Base-by-base conservation (phyloP, 2,113 vertebrate species). In the Lichenostomus cassidix region DNA sequence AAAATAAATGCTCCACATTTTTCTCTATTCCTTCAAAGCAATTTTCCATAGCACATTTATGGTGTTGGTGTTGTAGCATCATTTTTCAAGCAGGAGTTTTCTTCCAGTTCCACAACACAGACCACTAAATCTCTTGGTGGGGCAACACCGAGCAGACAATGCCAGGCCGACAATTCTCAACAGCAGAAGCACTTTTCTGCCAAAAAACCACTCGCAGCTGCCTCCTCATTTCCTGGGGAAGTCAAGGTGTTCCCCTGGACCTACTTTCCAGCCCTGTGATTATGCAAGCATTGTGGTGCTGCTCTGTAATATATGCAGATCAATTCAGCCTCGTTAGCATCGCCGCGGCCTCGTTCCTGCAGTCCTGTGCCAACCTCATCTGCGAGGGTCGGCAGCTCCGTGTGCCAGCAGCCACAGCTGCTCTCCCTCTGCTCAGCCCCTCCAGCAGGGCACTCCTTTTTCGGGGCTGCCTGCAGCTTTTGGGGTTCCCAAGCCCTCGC, bases 161-260 rank as follows among this genome's bases (percentile, higher is more conserved):
- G 3, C n/a, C 6, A 8, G 50, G 39, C 17, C 39, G 73, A 56
- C 49, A 33, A 68, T 20, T 39, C 83, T 23, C 68, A 7, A 41
- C 60, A 78, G 39, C 62, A 87, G 85, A 53, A 83, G 31, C 33
- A 1, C 17, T 49, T 59, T 7, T 20, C 91, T 95, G 88, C 96
- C 95, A 95, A 65, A 73, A 85, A 37, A 17, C 37, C 50, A 4
- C 60, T 65, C 31, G 6, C 95, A 95, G 90, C 94, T 96, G 93
- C 90, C 39, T 96, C 68, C 90, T 67, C 80, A 33, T 88, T 93
- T 77, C 92, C 96, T 75, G 82, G 80, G 91, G 47, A 93, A 94
- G 78, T 88, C 87, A 95, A 95, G 95, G 94, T 95, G 92, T 77
- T 96, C 92, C 93, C 94, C 88, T 85, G 95, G 94, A 92, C 79